Evolutionary conservation across 2,113 vertebrate species (phyloP).

Genomic region (Crotalus viridis): DNA sequence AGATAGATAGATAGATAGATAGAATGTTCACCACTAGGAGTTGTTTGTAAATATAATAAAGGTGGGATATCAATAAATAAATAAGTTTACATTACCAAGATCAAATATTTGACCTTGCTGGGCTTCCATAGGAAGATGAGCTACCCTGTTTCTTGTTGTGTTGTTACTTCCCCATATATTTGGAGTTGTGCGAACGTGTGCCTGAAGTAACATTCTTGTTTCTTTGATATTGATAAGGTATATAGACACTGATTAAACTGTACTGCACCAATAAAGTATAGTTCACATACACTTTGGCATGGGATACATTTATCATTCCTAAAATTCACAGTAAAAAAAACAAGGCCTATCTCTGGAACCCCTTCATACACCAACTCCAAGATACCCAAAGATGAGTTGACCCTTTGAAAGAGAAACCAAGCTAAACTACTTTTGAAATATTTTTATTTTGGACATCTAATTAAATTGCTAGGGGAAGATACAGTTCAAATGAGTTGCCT

Average conservation of each 20-base stretch:
- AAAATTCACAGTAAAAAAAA: not conserved
- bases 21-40: too few relatives aligned
- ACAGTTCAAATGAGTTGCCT: not conserved
- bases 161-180: conserved; percentile 6
- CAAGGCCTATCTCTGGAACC: not conserved
- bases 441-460: conserved; percentile 30
- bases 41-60: not conserved
- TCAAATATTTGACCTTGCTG: conserved; percentile 2
- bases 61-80: not conserved
- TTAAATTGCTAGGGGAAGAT: not conserved
- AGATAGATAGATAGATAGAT: too few relatives aligned
- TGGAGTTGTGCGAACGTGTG: not conserved
- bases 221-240: conserved; percentile 6
- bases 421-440: not conserved
- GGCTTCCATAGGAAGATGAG: not conserved
- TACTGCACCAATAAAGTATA: not conserved
- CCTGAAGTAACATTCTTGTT: not conserved
- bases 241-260: not conserved
- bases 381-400: not conserved
- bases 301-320: not conserved
- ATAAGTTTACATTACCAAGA: conserved; percentile 2
- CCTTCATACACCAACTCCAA: not conserved
- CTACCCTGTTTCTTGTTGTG: not conserved
- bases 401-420: not conserved
- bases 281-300: not conserved